Evolutionary conservation across 2,797 vertebrate genomes (phyloP).

Genomic region (Astyanax mexicanus): DNA sequence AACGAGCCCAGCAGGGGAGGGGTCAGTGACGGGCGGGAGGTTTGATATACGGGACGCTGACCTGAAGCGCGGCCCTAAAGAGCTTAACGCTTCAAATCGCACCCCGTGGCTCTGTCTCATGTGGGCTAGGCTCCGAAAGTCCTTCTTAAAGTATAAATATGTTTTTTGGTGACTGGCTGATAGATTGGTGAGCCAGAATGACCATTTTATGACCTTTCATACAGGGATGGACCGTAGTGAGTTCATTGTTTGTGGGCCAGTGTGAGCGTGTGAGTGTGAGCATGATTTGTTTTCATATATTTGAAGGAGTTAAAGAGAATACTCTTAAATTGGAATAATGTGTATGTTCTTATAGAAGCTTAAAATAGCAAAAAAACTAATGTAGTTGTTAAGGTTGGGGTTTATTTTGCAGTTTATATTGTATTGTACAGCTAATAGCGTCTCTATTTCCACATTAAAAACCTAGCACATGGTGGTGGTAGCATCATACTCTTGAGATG

Average conservation of each 20-base stretch:
- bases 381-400: too few species aligned
- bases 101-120: conserved; percentile 6
- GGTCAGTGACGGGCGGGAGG: conserved; percentile 48
- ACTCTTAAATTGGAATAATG: too few species aligned
- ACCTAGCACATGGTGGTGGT: too few species aligned
- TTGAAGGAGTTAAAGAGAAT: too few species aligned
- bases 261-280: too few species aligned
- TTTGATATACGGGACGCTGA: conserved; percentile 68
- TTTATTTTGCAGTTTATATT: too few species aligned
- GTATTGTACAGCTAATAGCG: too few species aligned
- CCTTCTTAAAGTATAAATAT: conserved; percentile 14
- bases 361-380: too few species aligned
- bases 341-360: too few species aligned
- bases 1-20: conserved; percentile 65
- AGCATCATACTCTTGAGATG: too few species aligned
- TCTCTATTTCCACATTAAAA: too few species aligned
- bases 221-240: not conserved
- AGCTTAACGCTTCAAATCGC: not conserved
- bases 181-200: not conserved
- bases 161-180: not conserved
- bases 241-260: not conserved
- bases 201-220: not conserved
- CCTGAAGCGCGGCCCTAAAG: conserved; percentile 25
- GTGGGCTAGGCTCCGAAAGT: not conserved
- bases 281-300: not conserved